Percentiles rank a stretch among this genome's conserved stretches.
These are phyloP conservation scores for Axis porcinus DNA, from an alignment of 2,113 vertebrate species.

Conservation along the genomic window DNA sequence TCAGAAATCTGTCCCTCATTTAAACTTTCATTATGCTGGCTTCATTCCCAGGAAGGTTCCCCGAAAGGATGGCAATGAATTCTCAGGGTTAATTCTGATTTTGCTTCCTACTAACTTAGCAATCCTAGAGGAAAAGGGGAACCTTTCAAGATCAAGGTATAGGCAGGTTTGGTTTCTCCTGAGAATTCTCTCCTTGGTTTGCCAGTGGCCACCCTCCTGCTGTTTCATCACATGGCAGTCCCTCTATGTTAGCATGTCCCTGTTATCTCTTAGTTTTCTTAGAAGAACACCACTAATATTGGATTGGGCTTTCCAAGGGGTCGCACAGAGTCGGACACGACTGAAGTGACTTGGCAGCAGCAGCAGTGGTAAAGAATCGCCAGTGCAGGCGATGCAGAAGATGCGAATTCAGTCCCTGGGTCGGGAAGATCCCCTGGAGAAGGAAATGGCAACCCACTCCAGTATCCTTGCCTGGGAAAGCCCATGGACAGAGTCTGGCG, in stretches of 20 bases:
- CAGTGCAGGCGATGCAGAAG: background rate
- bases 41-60: background rate
- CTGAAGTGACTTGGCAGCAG: too few species aligned
- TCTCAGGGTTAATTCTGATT: background rate
- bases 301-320: background rate
- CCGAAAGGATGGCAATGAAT: background rate
- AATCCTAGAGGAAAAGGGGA: background rate
- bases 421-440: background rate
- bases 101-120: background rate
- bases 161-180: background rate
- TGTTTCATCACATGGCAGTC: background rate
- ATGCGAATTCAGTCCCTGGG: background rate
- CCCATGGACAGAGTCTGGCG: fast-evolving
- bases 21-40: background rate
- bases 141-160: background rate
- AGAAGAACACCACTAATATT: background rate
- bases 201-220: too few species aligned
- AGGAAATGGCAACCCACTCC: background rate
- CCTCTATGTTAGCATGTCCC: too few species aligned
- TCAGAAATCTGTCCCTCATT: background rate
- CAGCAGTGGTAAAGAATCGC: background rate
- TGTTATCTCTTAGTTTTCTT: background rate
- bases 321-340: too few species aligned
- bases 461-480: background rate
- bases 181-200: background rate